A percentile compares a stretch with the other conserved stretches of the same genome.
phyloP scores from a whole-genome alignment of 2,797 vertebrate species.

The Falco novaeseelandiae region DNA sequence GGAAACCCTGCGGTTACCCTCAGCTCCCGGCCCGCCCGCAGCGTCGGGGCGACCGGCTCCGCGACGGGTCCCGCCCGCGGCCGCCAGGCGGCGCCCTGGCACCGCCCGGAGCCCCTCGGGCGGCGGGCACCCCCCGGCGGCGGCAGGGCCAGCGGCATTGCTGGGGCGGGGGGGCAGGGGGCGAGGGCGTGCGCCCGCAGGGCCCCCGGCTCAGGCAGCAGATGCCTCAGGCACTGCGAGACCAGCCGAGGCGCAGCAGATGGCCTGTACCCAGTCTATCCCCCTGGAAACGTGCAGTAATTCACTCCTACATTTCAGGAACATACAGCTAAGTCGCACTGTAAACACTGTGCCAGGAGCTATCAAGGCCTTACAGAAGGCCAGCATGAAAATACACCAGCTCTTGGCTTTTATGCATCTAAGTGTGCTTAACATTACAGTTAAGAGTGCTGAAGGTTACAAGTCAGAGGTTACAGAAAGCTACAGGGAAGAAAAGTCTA shows the following conservation, averaged over 20 bases:
- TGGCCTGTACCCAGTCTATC: accelerated
- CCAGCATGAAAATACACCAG: accelerated
- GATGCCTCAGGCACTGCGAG: background rate
- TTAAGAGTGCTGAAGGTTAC: too few relatives aligned
- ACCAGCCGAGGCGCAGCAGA: background rate
- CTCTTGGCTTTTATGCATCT: background rate
- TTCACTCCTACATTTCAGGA: accelerated
- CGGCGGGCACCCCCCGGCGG: background rate
- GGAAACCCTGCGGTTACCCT: background rate
- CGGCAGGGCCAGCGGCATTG: background rate
- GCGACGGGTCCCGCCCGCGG: too few relatives aligned
- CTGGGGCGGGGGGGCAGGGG: too few relatives aligned
- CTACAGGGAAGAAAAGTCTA: background rate
- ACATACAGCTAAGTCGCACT: accelerated
- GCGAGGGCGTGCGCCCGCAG: too few relatives aligned
- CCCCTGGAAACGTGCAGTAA: accelerated
- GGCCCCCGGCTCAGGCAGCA: background rate
- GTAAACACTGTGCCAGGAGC: accelerated
- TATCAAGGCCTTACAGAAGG: accelerated
- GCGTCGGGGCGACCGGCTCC: background rate
- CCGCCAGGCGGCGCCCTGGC: background rate
- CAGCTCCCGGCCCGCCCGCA: background rate
- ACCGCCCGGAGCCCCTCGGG: background rate
- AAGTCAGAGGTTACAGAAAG: background rate
- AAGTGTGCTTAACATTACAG: too few relatives aligned